Evolutionary conservation across 2,113 vertebrate species (phyloP).

Genomic region (Equus quagga): DNA sequence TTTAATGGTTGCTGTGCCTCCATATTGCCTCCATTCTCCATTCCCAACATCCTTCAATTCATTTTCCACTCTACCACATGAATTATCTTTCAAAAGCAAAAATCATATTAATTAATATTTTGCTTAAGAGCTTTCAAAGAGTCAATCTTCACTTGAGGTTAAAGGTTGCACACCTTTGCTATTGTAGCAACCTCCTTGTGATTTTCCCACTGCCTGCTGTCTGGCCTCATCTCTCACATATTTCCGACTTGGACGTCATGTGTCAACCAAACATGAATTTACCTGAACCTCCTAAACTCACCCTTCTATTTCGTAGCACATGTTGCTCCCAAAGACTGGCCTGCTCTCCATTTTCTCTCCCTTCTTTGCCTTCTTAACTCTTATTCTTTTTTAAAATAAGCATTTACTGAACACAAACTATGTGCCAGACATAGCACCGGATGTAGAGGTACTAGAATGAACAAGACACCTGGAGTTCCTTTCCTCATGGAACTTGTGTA

Average conservation of each 20-base stretch:
- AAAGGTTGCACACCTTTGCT: not conserved
- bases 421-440: not conserved
- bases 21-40: not conserved
- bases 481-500: not conserved
- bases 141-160: not conserved
- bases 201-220: not conserved
- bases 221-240: not conserved
- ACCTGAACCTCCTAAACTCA: not conserved
- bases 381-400: not conserved
- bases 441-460: not conserved
- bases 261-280: not conserved
- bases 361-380: not conserved
- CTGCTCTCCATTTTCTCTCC: not conserved
- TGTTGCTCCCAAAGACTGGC: not conserved
- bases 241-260: not conserved
- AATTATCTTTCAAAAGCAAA: not conserved
- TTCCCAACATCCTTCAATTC: not conserved
- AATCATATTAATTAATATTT: not conserved
- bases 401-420: not conserved
- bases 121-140: not conserved
- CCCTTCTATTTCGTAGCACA: not conserved
- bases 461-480: not conserved
- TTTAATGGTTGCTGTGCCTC: not conserved
- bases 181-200: not conserved
- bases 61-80: not conserved